Base-by-base conservation (phyloP, 1,140 invertebrate species). In the Drosophila obscura region DNA sequence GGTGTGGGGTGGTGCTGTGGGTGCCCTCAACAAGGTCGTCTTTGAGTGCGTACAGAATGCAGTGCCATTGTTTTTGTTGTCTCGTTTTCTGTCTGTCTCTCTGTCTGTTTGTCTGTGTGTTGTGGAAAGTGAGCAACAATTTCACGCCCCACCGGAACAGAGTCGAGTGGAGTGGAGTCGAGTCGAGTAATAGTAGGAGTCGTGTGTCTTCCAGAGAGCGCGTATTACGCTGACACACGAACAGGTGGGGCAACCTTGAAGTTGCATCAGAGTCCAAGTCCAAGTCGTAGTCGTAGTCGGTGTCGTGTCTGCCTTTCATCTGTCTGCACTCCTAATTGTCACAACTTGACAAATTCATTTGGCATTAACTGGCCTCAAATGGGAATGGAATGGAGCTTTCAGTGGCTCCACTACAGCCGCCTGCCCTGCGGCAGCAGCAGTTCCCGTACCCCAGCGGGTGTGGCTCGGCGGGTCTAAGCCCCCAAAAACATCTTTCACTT, bases 321-420 rank as follows among this genome's bases (percentile, higher is more conserved):
- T 50, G 45, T 67, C 81, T 72, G 26, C 26, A 78, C 35, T 22
- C 64, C 52, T 71, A 71, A 85, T 85, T 85, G 82, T 87, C 82
- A 80, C 66, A 62, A 75, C 68, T 87, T 85, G 82, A 87, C 82
- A 85, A 87, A 82, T 87, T 75, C 59, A 87, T 85, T 85, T 82
- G 68, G 62, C 77, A 75, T 66, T 74, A 74, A 74, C 72, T 74
- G 55, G 43, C 71, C 53, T 13, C 3, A 24, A 24, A 24, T 24
- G 22, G 22, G 1, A 24, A 24, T 24, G 35, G 24, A 43, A 51
- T 35, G 15, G 24, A 39, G 74, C 71, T 87, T 82, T 87, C 74
- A 81, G 87, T 85, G 64, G 64, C 71, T 76, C n/a, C n/a, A n/a
- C n/a, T n/a, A n/a, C n/a, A n/a, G n/a, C n/a, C n/a, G n/a, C n/a